These are phyloP conservation scores for Helleia helle DNA, from an alignment of 2,888 invertebrate species.

Conservation along the genomic window DNA sequence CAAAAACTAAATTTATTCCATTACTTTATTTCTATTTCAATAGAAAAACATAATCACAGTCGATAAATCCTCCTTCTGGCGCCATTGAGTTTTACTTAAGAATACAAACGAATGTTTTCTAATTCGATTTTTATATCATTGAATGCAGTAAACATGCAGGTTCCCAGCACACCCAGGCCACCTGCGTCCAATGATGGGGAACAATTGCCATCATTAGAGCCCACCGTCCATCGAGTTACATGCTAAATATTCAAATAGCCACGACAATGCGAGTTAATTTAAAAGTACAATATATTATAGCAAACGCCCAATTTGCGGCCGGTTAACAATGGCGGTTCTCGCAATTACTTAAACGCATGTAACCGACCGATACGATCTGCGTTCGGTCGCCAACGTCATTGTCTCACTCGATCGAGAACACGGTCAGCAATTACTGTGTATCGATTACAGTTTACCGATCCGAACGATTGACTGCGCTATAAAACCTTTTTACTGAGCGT, in stretches of 20 bases:
- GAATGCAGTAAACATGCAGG: neutral
- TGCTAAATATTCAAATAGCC: conserved; percentile 65
- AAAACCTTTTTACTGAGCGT: conserved; percentile 58
- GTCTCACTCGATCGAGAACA: conserved; percentile 56
- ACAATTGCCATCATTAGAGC: conserved; percentile 68
- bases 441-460: conserved; percentile 62
- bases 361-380: conserved; percentile 66
- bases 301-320: conserved; percentile 71
- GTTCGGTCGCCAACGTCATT: conserved; percentile 50
- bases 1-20: no score
- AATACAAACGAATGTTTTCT: no score
- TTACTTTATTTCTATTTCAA: no score
- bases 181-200: conserved; percentile 65
- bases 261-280: conserved; percentile 65
- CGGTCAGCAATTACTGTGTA: conserved; percentile 62
- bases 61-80: no score
- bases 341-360: conserved; percentile 73
- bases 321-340: conserved; percentile 70
- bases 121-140: no score
- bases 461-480: conserved; percentile 55
- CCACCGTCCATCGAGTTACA: conserved; percentile 41
- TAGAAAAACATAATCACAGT: no score
- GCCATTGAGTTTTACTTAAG: no score
- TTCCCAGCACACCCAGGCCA: conserved; percentile 30
- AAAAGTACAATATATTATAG: conserved; percentile 70